Conservation (phyloP, 2,797 vertebrate species). For the Sebastes kiyomatsui region DNA sequence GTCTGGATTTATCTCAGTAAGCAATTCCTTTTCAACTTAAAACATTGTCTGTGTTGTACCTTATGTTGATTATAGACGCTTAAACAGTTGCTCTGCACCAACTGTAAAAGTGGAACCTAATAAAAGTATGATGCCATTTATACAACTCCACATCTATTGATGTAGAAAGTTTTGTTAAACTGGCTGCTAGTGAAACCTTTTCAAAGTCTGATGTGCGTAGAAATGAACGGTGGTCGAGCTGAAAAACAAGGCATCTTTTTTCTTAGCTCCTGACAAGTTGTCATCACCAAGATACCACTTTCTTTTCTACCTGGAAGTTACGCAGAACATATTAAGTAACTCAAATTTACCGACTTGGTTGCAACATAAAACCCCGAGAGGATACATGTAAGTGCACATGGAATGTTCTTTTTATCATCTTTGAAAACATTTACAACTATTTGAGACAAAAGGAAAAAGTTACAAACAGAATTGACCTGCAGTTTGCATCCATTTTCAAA, state of each 20-base stretch:
- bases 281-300: neutral
- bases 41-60: neutral
- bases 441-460: constrained; percentile 90
- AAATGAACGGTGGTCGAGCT: neutral
- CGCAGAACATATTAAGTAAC: neutral
- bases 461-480: constrained; percentile 93
- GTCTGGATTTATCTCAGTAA: neutral
- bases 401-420: constrained; percentile 82
- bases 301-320: neutral
- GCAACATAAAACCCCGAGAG: constrained; percentile 60
- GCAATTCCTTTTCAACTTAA: neutral
- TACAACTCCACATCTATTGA: neutral
- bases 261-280: neutral
- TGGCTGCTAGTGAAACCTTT: neutral
- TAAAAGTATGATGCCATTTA: neutral
- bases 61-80: neutral
- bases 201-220: neutral
- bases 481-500: constrained; percentile 92
- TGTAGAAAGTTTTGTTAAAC: neutral
- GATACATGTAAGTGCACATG: constrained; percentile 77
- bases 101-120: neutral
- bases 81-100: neutral
- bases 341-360: neutral
- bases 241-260: neutral
- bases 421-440: constrained; percentile 90